Base-by-base conservation (phyloP, 2,113 vertebrate genomes). In the Martes martes region DNA sequence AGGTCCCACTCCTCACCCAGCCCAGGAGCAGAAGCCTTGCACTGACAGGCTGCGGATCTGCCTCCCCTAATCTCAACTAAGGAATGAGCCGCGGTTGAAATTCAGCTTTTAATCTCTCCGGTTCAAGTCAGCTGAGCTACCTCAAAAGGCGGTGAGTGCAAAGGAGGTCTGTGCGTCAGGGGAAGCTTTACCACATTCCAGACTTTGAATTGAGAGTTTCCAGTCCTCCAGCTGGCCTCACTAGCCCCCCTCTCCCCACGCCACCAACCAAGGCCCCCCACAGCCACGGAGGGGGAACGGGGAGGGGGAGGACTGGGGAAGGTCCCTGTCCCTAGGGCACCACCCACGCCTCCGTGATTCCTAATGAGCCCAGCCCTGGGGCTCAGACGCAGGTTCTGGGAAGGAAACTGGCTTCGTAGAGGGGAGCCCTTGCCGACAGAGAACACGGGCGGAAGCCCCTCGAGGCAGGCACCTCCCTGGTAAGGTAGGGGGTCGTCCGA, bases 291-390 rank as follows among this genome's bases (percentile, higher is more conserved):
- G 86, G 10, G 39, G 63, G 36, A 21, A 5, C 0, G 0, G 31
- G 10, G 14, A 4, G 6, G 15, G 2, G 57, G n/a, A 31, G 33
- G 36, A 15, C 3, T 4, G 1, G 67, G 84, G 23, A 42, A 33
- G 71, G 36, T 14, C 1, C n/a, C 31, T 10, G n/a, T 52, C 33
- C n/a, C 24, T 6, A 7, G n/a, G 47, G 11, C 52, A 2, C 4
- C 6, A 0, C 36, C 15, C 4, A 10, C 52, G 0, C n/a, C 4
- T 5, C 8, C 2, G 18, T 6, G 73, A 3, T 0, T 2, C 28
- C 23, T 8, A 39, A 63, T 1, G 3, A 65, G 39, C 19, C 0
- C 45, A 7, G 0, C 0, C 55, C 2, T 16, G 55, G 69, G 65
- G 7, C 23, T 81, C 23, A 31, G 28, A 14, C 11, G 3, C 31